phyloP scores from a whole-genome alignment of 2,888 invertebrate species.

The Elysia crispata region DNA sequence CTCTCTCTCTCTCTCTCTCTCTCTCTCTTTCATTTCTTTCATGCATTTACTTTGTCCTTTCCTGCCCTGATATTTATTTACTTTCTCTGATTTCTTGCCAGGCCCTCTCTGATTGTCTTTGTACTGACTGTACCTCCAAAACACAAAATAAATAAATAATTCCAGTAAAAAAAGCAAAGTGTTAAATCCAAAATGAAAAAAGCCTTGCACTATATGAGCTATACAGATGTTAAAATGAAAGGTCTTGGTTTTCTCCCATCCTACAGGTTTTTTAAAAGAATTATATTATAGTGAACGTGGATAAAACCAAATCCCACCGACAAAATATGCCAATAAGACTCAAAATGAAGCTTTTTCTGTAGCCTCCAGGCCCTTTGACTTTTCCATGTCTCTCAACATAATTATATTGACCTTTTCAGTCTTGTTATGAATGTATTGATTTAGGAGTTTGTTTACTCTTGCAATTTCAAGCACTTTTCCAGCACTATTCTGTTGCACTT shows the following conservation, averaged over 20 bases:
- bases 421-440: too few species aligned
- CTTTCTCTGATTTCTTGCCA: background rate
- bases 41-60: background rate
- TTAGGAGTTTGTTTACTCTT: too few species aligned
- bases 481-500: too few species aligned
- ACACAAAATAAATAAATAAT: too few species aligned
- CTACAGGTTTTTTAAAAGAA: background rate
- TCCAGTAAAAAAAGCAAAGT: too few species aligned
- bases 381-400: too few species aligned
- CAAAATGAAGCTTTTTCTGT: background rate
- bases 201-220: too few species aligned
- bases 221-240: too few species aligned
- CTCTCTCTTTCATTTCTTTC: background rate
- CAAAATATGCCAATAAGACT: background rate
- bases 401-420: too few species aligned
- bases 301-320: background rate
- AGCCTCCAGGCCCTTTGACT: background rate
- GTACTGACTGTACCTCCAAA: background rate
- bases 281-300: background rate
- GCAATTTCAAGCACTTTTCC: too few species aligned
- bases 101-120: background rate
- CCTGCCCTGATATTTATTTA: background rate
- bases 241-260: too few species aligned
- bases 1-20: constrained; percentile 1
- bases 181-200: too few species aligned